A percentile compares a stretch with the other conserved stretches of the same genome.
These are phyloP conservation scores for Tetrax tetrax DNA, from an alignment of 2,113 vertebrate species.

Conservation along the genomic window DNA sequence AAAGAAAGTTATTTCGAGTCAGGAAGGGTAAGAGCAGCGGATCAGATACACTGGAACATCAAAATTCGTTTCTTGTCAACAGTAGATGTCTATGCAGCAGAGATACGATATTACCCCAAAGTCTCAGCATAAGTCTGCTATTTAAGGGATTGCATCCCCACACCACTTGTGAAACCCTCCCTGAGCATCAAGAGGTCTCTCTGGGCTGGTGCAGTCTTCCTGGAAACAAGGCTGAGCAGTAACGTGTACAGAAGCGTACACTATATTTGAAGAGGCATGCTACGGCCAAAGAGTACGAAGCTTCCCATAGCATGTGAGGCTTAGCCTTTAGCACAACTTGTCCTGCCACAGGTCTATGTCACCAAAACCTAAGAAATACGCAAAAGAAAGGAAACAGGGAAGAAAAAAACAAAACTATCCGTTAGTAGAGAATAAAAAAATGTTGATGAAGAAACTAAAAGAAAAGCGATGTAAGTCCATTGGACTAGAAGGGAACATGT, in stretches of 20 bases:
- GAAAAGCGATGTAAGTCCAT: not conserved
- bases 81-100: conserved; percentile 29
- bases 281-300: conserved; percentile 64
- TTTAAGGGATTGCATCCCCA: conserved; percentile 33
- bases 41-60: conserved; percentile 41
- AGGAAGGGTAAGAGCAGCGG: conserved; percentile 5
- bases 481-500: conserved; percentile 26
- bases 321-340: conserved; percentile 71
- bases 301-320: conserved; percentile 29
- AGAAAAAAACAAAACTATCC: conserved; percentile 63
- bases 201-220: conserved; percentile 51
- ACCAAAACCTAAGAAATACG: conserved; percentile 69
- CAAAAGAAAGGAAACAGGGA: conserved; percentile 53
- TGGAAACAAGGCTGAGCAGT: conserved; percentile 71
- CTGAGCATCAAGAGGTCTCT: conserved; percentile 30
- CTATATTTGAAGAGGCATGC: conserved; percentile 55
- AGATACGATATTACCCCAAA: conserved; percentile 48
- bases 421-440: conserved; percentile 59
- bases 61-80: not conserved
- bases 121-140: conserved; percentile 22
- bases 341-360: conserved; percentile 73
- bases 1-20: conserved; percentile 47
- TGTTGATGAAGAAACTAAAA: conserved; percentile 44
- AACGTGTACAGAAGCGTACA: conserved; percentile 52
- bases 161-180: conserved; percentile 47